A percentile compares a stretch with the other conserved stretches of the same genome.
Evolutionary conservation across 2,797 vertebrate species (phyloP).

Genomic region (Setipinna tenuifilis): DNA sequence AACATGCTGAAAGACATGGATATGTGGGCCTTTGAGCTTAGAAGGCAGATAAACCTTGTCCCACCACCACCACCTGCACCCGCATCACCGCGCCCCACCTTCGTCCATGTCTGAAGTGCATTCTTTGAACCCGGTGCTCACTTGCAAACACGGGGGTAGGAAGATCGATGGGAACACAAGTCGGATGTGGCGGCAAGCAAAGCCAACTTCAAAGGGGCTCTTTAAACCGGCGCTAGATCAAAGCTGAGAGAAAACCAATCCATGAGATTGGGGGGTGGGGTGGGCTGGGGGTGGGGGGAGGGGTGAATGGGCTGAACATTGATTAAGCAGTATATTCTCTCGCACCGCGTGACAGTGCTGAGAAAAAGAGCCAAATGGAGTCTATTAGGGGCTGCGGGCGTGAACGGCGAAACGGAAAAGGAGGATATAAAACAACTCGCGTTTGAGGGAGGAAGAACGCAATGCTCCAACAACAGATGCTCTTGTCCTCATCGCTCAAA

Average conservation of each 20-base stretch:
- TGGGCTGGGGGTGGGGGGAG: too few species aligned
- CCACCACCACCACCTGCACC: background rate
- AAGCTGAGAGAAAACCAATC: conserved; percentile 74
- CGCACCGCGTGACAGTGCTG: conserved; percentile 61
- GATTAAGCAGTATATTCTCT: conserved; percentile 68
- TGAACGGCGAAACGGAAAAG: conserved; percentile 59
- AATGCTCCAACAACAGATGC: conserved; percentile 26
- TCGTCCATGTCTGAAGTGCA: conserved; percentile 43
- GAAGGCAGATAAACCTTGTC: conserved; percentile 20
- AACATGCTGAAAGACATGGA: conserved; percentile 11
- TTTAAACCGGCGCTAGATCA: conserved; percentile 77
- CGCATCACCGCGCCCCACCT: conserved; percentile 18
- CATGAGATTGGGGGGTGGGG: conserved; percentile 65
- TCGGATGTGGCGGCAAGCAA: conserved; percentile 77
- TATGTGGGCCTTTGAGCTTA: conserved; percentile 14
- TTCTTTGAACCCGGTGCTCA: conserved; percentile 74
- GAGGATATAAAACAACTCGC: conserved; percentile 40
- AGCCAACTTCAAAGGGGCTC: conserved; percentile 78
- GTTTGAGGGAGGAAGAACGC: background rate
- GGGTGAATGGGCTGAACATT: conserved; percentile 70
- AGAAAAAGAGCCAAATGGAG: conserved; percentile 43
- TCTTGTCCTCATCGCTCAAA: background rate
- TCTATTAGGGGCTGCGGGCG: conserved; percentile 62
- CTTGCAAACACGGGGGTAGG: conserved; percentile 73
- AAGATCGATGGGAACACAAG: conserved; percentile 78